phyloP scores from a whole-genome alignment of 1,140 invertebrate species.

The Hyphantria cunea region DNA sequence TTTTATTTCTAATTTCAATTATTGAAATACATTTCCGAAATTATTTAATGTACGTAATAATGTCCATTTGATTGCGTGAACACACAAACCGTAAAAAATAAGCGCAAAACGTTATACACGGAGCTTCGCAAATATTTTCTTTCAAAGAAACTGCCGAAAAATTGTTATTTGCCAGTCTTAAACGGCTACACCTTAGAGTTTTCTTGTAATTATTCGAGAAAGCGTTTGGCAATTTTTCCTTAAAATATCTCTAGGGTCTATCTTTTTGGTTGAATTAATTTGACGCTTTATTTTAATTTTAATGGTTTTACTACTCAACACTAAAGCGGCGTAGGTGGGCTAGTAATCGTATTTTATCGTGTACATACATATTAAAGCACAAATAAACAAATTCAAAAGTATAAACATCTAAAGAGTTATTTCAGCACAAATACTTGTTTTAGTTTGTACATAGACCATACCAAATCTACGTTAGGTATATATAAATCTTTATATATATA shows the following conservation, averaged over 20 bases:
- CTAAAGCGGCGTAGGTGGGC: background rate
- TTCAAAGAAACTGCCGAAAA: slow-evolving; percentile 4
- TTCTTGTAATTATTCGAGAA: slow-evolving; percentile 3
- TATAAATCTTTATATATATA: too few species aligned
- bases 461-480: too few species aligned
- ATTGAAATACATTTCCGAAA: too few species aligned
- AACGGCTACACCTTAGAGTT: slow-evolving; percentile 14
- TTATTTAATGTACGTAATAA: background rate
- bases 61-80: background rate
- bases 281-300: slow-evolving; percentile 19
- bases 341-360: too few species aligned
- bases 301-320: slow-evolving; percentile 6
- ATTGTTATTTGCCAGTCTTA: slow-evolving; percentile 15
- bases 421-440: too few species aligned
- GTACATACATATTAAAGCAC: too few species aligned
- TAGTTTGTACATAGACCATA: too few species aligned
- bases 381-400: too few species aligned
- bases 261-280: slow-evolving; percentile 24
- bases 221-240: slow-evolving; percentile 17
- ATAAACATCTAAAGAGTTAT: too few species aligned
- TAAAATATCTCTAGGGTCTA: slow-evolving; percentile 20
- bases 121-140: slow-evolving; percentile 17
- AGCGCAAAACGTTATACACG: slow-evolving; percentile 2
- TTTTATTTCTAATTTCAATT: too few species aligned
- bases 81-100: background rate